phyloP scores from a whole-genome alignment of 2,113 vertebrate genomes.

The Phalacrocorax brasilianus region DNA sequence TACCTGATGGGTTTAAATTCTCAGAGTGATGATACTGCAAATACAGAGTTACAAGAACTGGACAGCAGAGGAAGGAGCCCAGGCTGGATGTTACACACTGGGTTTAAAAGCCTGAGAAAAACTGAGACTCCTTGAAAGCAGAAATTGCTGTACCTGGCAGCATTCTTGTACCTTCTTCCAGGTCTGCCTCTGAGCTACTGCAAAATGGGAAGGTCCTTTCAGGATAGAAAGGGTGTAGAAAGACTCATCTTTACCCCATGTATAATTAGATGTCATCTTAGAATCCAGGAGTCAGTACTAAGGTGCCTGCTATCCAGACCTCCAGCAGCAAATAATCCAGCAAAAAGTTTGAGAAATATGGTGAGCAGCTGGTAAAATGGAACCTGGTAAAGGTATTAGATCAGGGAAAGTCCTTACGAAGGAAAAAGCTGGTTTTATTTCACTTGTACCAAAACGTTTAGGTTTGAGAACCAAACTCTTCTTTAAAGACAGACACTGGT shows the following conservation, averaged over 20 bases:
- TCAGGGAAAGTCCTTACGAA: neutral
- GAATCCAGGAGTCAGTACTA: neutral
- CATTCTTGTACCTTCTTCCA: neutral
- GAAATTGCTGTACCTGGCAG: neutral
- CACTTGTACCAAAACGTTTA: neutral
- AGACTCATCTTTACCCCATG: accelerated
- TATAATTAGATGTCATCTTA: neutral
- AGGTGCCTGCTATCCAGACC: too few relatives aligned
- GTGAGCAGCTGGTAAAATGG: neutral
- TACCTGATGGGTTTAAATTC: neutral
- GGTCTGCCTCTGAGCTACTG: neutral
- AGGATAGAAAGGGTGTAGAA: neutral
- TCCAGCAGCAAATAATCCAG: neutral
- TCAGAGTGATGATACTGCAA: neutral
- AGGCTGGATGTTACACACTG: neutral
- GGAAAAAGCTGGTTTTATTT: neutral
- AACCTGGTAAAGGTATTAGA: neutral
- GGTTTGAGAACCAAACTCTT: neutral
- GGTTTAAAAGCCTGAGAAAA: neutral
- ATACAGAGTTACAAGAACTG: neutral
- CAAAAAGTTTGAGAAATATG: neutral
- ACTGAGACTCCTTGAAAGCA: neutral
- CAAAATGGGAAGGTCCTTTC: neutral
- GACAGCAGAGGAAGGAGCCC: neutral
- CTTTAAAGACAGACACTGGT: neutral